These are phyloP conservation scores for Ctenopoma multispine DNA, from an alignment of 2,797 vertebrate species.

Conservation along the genomic window DNA sequence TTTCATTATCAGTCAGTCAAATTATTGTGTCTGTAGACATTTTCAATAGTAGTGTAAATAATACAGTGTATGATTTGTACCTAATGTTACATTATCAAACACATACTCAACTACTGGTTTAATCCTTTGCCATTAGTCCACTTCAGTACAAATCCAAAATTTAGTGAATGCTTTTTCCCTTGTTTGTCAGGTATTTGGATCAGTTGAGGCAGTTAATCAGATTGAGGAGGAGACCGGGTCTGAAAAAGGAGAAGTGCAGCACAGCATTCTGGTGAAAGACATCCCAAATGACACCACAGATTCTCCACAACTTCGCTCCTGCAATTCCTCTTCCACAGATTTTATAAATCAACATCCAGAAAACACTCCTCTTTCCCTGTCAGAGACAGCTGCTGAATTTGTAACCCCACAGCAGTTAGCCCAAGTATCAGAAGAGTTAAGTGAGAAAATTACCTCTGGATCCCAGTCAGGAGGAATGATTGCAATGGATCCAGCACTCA, in stretches of 20 bases:
- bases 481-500: slow-evolving; percentile 10
- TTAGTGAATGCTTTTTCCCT: not conserved
- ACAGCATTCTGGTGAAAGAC: slow-evolving; percentile 62
- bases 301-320: slow-evolving; percentile 85
- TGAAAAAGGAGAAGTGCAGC: slow-evolving; percentile 81
- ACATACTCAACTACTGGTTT: slow-evolving; percentile 6
- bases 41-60: not conserved
- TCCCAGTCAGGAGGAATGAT: slow-evolving; percentile 26
- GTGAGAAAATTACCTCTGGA: slow-evolving; percentile 41
- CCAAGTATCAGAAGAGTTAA: slow-evolving; percentile 42
- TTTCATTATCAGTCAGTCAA: not conserved
- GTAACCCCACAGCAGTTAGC: slow-evolving; percentile 38
- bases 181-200: slow-evolving; percentile 91
- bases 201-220: slow-evolving; percentile 88
- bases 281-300: slow-evolving; percentile 80
- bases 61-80: not conserved
- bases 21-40: not conserved
- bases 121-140: slow-evolving; percentile 2
- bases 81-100: not conserved
- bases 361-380: slow-evolving; percentile 65
- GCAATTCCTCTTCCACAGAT: slow-evolving; percentile 82
- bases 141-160: not conserved
- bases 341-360: slow-evolving; percentile 86
- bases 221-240: slow-evolving; percentile 82
- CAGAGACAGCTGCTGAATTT: slow-evolving; percentile 71